Base-by-base conservation (phyloP, 2,888 invertebrate species). In the Dolichomitus sp. region DNA sequence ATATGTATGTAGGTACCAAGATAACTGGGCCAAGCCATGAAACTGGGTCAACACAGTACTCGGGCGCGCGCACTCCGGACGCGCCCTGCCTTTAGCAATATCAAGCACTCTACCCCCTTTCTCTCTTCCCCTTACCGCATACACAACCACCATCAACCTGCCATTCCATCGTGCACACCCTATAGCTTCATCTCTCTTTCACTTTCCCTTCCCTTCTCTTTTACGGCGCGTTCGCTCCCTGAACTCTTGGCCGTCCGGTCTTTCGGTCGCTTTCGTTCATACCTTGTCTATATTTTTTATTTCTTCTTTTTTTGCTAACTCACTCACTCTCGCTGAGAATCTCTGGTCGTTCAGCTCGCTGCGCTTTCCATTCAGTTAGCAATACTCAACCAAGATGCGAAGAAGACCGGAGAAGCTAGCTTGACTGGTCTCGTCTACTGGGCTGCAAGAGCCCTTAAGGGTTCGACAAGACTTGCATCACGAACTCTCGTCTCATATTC, bases 21-120 rank as follows among this genome's bases (percentile, higher is more conserved):
- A 69, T 75, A 83, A 83, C 77, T 83, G 50, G 83, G 83, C 80
- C 83, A 59, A 77, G 77, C 72, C 50, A 74, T 45, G 77, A 80
- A 83, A 80, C 37, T 80, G 59, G 83, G 83, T 83, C 83, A 80
- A 77, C 73, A 50, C 48, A 57, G 69, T 45, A 59, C 57, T 37
- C 40, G 72, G 52, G 45, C 48, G 76, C 30, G 57, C 59, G 61
- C 61, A 19, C 76, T 70, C 37, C 48, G 50, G 65, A 69, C 74
- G 59, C 65, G 48, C 73, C 61, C 70, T 66, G 79, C 63, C 80
- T 80, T 73, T 59, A 77, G 80, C 61, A 70, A 83, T 77, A 80
- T 83, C 52, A 59, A 27, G 14, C 27, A 14, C 14, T 7, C n/a
- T 17, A 72, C 66, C 40, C 59, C 59, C 76, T 72, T 52, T 48